Conservation (phyloP, 2,113 vertebrate genomes). For the Rousettus leschenaultii region DNA sequence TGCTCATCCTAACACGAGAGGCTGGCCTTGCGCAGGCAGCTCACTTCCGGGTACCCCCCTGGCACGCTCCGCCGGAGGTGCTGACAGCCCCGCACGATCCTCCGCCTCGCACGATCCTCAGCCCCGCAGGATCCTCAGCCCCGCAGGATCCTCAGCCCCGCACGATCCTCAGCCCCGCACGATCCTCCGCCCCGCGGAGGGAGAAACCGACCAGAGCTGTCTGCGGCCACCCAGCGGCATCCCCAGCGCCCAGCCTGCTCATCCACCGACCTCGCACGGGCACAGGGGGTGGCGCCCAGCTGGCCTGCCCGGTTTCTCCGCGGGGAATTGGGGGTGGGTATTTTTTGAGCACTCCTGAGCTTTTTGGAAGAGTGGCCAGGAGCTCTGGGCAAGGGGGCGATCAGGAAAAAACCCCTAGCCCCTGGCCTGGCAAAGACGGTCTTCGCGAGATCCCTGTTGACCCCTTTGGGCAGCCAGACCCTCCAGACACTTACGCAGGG, state of each 20-base stretch:
- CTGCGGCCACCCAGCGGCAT: accelerated
- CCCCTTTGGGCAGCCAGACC: background rate
- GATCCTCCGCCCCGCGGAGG: background rate
- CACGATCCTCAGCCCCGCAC: background rate
- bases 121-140: background rate
- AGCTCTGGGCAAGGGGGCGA: background rate
- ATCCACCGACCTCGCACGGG: background rate
- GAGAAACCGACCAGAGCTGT: background rate
- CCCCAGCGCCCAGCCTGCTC: background rate
- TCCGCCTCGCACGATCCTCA: background rate
- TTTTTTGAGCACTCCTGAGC: background rate
- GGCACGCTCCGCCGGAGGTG: background rate
- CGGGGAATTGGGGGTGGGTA: background rate
- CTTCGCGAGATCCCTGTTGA: background rate
- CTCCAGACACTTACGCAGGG: background rate
- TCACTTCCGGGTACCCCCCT: background rate
- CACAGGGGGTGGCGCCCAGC: background rate
- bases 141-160: background rate
- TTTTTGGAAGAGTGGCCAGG: background rate
- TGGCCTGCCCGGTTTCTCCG: background rate
- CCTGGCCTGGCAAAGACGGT: no score
- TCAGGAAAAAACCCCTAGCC: background rate
- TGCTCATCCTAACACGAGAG: background rate
- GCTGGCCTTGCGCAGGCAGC: background rate
- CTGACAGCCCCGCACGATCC: background rate